Base-by-base conservation (phyloP, 2,113 vertebrate species). In the Galbula dea region DNA sequence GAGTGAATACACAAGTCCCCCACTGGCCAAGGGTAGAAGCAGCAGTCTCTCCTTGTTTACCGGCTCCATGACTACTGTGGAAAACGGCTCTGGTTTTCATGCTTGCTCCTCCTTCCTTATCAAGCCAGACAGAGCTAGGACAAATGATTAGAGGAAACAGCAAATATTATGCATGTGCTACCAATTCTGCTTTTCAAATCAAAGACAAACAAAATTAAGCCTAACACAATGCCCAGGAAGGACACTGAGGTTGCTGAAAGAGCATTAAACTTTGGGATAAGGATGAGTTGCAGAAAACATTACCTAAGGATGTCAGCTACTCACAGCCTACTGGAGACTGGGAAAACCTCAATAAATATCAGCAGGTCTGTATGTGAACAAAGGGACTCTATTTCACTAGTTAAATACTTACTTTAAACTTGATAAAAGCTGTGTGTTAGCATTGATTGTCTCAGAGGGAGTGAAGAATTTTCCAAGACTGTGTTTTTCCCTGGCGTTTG, bases 1-100 rank as follows among this genome's bases (percentile, higher is more conserved):
- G 6, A 52, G 36, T 22, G 51, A 76, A 3, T 8, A 18, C 34
- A 12, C 0, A 0, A 15, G 24, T 34, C 16, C 14, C 8, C 7
- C 30, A 2, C 21, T 0, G 1, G 8, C 15, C 59, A 32, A 61
- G 20, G 17, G 20, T 19, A 12, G 27, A 23, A 92, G 83, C 58
- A 49, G 24, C 3, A 1, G 19, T 7, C 18, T 39, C 3, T 1
- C 41, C 0, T 0, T 73, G 55, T 86, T 95, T 90, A 30, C 77
- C 1, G 1, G 69, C n/a, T 83, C 72, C 43, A 63, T 67, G 86
- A 26, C 72, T 83, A n/a, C 72, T 30, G 3, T 0, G 1, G 45
- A 67, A 71, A 91, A 67, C 11, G 1, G 0, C 26, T 29, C 46
- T 0, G 2, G 7, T 22, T 87, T 71, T 51, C 54, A 36, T 2